phyloP scores from a whole-genome alignment of 1,140 invertebrate genomes.

The Drosophila serrata region DNA sequence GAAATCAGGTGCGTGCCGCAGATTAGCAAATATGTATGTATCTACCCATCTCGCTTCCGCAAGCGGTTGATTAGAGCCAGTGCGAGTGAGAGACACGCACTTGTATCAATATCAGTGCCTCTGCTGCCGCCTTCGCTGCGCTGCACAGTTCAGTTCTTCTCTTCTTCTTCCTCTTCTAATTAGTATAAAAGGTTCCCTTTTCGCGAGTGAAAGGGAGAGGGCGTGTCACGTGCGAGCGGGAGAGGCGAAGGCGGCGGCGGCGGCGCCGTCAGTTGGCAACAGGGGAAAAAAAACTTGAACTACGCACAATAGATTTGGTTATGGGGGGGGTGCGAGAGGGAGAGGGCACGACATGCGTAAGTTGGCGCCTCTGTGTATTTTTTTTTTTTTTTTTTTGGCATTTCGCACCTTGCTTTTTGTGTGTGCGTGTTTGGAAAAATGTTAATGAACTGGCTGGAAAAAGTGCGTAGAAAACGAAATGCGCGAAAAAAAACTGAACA shows the following conservation, averaged over 20 bases:
- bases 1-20: constrained; percentile 59
- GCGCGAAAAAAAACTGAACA: constrained; percentile 17
- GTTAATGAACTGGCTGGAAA: constrained; percentile 76
- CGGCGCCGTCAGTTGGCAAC: constrained; percentile 39
- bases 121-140: constrained; percentile 5
- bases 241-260: no score
- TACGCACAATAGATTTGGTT: constrained; percentile 30
- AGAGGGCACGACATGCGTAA: constrained; percentile 27
- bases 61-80: not conserved
- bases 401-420: constrained; percentile 46
- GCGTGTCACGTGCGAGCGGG: constrained; percentile 50
- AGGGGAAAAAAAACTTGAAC: constrained; percentile 4
- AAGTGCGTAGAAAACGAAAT: constrained; percentile 65
- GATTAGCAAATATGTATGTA: constrained; percentile 41
- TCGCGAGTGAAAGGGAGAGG: constrained; percentile 8
- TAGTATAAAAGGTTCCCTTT: constrained; percentile 36
- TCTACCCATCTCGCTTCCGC: constrained; percentile 9
- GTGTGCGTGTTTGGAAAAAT: constrained; percentile 56
- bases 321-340: constrained; percentile 7
- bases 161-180: constrained; percentile 35
- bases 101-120: constrained; percentile 44
- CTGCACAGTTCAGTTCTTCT: constrained; percentile 10
- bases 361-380: constrained; percentile 26
- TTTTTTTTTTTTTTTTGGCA: constrained; percentile 37
- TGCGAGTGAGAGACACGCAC: constrained; percentile 28